Base-by-base conservation (phyloP, 2,113 vertebrate genomes). In the Anas platyrhynchos region DNA sequence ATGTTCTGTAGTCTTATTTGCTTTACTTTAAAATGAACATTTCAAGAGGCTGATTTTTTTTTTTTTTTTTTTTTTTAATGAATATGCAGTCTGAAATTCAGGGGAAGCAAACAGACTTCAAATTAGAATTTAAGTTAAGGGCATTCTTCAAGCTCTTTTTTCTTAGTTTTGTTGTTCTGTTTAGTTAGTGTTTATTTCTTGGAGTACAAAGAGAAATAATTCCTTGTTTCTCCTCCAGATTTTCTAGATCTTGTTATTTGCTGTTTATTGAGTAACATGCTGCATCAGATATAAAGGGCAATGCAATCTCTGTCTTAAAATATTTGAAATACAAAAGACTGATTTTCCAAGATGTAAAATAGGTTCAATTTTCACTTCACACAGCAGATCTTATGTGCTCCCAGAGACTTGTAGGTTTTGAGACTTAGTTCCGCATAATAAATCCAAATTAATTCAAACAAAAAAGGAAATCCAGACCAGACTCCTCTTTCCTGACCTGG, bases 111-210 rank as follows among this genome's bases (percentile, higher is more conserved):
- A 58, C 54, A 93, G 92, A 34, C 34, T 82, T 86, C 36, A 86
- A 72, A 84, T 91, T 86, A 82, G 65, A 92, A 90, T 91, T 89
- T 78, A 91, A 88, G 75, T 50, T 67, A 78, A 96, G 67, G 84
- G 58, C 69, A 52, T 94, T 97, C 69, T 93, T 55, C 48, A 84
- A 66, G 56, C 73, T 94, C 62, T 41, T 44, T 72, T 54, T 65
- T 96, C 66, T 68, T 65, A 32, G n/a, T 92, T 94, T 78, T 82
- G 58, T 89, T 93, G 73, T 92, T 83, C 34, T 89, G 62, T 94
- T 89, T 67, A 41, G 41, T 95, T 95, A 77, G 72, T 89, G 73
- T 78, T 94, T 93, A 84, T 68, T 92, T 96, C 55, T 91, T 88
- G 66, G 66, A 66, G n/a, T 48, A 80, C 27, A 25, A 86, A 74